Evolutionary conservation across 2,888 invertebrate species (phyloP).

Genomic region (Stegana nigrithorax): DNA sequence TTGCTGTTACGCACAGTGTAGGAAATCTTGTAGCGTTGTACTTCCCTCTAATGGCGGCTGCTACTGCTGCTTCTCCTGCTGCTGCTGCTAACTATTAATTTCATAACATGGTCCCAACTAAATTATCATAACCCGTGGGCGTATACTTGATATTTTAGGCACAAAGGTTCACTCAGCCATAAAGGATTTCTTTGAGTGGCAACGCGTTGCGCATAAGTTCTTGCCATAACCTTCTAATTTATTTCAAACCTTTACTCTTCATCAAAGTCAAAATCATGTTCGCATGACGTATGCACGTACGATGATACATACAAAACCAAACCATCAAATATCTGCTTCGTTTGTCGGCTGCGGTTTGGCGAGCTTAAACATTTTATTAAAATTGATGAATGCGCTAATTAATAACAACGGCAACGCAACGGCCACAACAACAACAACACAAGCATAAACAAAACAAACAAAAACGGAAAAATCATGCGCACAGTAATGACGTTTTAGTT

Average conservation of each 20-base stretch:
- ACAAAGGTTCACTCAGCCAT: constrained; percentile 1
- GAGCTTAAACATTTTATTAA: constrained; percentile 58
- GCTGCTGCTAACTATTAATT: background rate
- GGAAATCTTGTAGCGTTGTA: too few relatives aligned
- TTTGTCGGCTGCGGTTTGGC: constrained; percentile 36
- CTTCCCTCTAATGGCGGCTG: too few relatives aligned
- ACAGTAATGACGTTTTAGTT: constrained; percentile 10
- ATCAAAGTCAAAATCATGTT: background rate
- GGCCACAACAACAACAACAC: too few relatives aligned
- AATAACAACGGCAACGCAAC: too few relatives aligned
- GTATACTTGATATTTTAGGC: constrained; percentile 9
- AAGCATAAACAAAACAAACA: constrained; percentile 4
- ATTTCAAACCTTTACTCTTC: background rate
- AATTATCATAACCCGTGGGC: too few relatives aligned
- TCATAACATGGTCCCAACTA: constrained; percentile 5
- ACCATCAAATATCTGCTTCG: too few relatives aligned
- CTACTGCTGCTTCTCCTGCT: too few relatives aligned
- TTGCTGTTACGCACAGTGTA: too few relatives aligned
- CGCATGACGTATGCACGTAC: background rate
- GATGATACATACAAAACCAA: too few relatives aligned
- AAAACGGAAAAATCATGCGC: background rate
- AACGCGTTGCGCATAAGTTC: background rate
- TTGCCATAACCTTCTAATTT: background rate
- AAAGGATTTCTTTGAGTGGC: too few relatives aligned
- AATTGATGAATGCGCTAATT: constrained; percentile 67